Base-by-base conservation (phyloP, 2,888 invertebrate genomes). In the Ophion slaviceki region DNA sequence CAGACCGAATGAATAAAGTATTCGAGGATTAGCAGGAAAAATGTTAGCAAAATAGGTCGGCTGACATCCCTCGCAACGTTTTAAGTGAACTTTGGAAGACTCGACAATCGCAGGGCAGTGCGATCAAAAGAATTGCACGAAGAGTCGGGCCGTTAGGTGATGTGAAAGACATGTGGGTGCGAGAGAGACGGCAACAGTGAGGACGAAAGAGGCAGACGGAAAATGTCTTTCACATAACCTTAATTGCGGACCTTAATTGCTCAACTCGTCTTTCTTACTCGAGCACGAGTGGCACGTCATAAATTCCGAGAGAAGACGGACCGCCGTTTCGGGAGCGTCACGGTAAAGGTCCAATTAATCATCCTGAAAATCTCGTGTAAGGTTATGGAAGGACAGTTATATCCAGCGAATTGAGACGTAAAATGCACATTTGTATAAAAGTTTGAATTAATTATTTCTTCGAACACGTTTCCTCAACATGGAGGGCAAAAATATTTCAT, bases 201-300 rank as follows among this genome's bases (percentile, higher is more conserved):
- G 53, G 14, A 17, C 53, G 17, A 5, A 5, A 14, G 17, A 53
- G 53, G 53, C 53, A 53, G 53, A 53, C 53, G 14, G 53, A 14
- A 17, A 53, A 17, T 53, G 17, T 53, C 53, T 53, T 53, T 53
- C 53, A 53, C 53, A 14, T 17, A 53, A 53, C 53, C 53, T 53
- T 53, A 83, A 83, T 76, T 83, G 77, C 78, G 78, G 78, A 75
- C 74, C 83, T 78, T 86, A 86, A 86, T 86, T 83, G 83, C 80
- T 75, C 71, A 66, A 66, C 61, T 61, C 28, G 74, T 84, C 67
- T 80, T 62, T 70, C 72, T 75, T 57, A 28, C 72, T 74, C 57
- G 53, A 70, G 68, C 45, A 74, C 68, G 53, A 72, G 83, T 86
- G 86, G 83, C 86, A 78, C 77, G 77, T 83, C 86, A 86, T 86